Evolutionary conservation across 2,113 vertebrate genomes (phyloP).

Genomic region (Hoplias malabaricus): DNA sequence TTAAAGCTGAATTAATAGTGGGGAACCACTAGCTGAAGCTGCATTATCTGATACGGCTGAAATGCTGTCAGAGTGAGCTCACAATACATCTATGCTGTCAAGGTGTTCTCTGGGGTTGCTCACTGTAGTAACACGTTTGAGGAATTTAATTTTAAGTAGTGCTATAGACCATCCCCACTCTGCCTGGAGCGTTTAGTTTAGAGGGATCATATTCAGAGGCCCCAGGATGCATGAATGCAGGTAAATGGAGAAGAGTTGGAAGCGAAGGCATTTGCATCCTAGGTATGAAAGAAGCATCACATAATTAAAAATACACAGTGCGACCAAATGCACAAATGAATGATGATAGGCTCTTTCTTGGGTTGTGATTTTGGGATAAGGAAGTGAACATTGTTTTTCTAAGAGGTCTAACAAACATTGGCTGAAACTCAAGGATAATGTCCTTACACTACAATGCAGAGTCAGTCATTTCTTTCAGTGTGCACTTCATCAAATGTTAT

Average conservation of each 20-base stretch:
- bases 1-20: neutral
- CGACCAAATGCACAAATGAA: neutral
- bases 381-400: neutral
- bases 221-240: neutral
- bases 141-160: conserved; percentile 33
- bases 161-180: neutral
- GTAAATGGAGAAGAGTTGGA: neutral
- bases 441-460: too few relatives aligned
- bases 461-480: too few relatives aligned
- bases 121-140: conserved; percentile 6
- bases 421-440: too few relatives aligned
- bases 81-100: neutral
- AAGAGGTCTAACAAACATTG: neutral
- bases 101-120: neutral
- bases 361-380: neutral
- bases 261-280: neutral
- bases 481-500: too few relatives aligned
- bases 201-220: neutral
- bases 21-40: neutral
- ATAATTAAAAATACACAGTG: neutral
- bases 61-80: conserved; percentile 21
- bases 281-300: neutral
- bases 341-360: too few relatives aligned
- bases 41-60: conserved; percentile 22
- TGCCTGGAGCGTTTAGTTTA: neutral